Percentiles rank a stretch among this genome's conserved stretches.
Conservation (phyloP, 2,888 invertebrate species). For the Scaptomyza flava region DNA sequence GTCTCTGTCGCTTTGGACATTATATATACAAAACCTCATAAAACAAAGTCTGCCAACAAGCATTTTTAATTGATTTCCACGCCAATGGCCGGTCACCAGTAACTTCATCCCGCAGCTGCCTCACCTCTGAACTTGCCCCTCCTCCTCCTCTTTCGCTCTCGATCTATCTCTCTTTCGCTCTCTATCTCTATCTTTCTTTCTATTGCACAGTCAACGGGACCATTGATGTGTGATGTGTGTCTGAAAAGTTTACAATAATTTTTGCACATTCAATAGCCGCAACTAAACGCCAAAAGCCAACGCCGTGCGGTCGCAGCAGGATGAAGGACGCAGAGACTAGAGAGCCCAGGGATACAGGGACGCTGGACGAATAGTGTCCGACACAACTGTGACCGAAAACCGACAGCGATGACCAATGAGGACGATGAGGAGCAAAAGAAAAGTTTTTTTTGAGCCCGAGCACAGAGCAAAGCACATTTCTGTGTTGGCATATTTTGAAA, state of each 20-base stretch:
- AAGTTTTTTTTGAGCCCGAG: constrained; percentile 50
- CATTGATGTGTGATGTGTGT: constrained; percentile 66
- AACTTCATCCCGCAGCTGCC: neutral
- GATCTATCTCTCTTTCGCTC: neutral
- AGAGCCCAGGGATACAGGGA: neutral
- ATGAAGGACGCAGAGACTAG: constrained; percentile 10
- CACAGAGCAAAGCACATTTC: constrained; percentile 34
- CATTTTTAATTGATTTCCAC: constrained; percentile 74
- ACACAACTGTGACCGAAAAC: constrained; percentile 75
- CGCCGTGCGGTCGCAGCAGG: constrained; percentile 49
- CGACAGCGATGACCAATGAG: constrained; percentile 58
- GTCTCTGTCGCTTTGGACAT: constrained; percentile 36
- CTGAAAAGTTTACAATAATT: constrained; percentile 81
- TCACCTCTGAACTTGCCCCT: constrained; percentile 26
- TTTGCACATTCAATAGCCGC: constrained; percentile 77
- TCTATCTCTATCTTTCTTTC: too few species aligned
- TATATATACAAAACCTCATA: constrained; percentile 64
- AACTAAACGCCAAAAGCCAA: constrained; percentile 77
- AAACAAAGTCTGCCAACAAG: constrained; percentile 74
- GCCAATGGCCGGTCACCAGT: constrained; percentile 46
- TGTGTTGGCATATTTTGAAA: constrained; percentile 74
- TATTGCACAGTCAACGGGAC: constrained; percentile 22
- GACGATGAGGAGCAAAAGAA: constrained; percentile 54
- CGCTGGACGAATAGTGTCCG: constrained; percentile 36
- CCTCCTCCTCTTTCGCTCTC: neutral